Base-by-base conservation (phyloP, 1,140 invertebrate species). In the Bombus breviceps region DNA sequence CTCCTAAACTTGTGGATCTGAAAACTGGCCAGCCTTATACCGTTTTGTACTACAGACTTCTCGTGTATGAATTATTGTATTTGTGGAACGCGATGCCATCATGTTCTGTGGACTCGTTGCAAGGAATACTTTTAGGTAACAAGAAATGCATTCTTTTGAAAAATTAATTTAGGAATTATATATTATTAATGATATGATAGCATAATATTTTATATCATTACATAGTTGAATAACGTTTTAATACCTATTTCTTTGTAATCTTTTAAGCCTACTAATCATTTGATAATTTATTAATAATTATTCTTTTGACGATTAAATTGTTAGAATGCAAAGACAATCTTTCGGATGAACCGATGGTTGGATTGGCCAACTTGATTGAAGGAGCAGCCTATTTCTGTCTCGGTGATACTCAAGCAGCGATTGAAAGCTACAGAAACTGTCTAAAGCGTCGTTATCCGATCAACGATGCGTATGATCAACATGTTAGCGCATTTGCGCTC, bases 21-120 rank as follows among this genome's bases (percentile, higher is more conserved):
- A 90, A 91, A 18, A 92, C 88, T 41, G 90, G 86, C 32, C 91
- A 92, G 59, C 86, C 89, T 78, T 94, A 95, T 72, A 85, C 88
- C 2, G 47, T 82, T 62, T 64, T 95, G 59, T 96, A 95, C 90
- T 97, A 96, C 92, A 95, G 96, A 84, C 92, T 97, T 59, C 94
- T 97, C 25, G 95, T 96, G 53, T 96, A 97, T 90, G 97, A 97
- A 92, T 94, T 97, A 88, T 93, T 97, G 9, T 97, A 97, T 87
- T 93, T 97, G 41, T 97, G 97, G 97, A 97, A 97, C 91, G 96
- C 97, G 8, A 93, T 97, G 87, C 96, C 97, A 4, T 97, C 96
- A 37, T 97, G 97, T 92, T 96, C 94, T 8, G 66, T 79, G 1
- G 94, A 95, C 47, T 94, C 96, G 75, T 89, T 97, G 6, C 86